Evolutionary conservation across 1,140 invertebrate species (phyloP).

Genomic region (Neodiprion virginianus): DNA sequence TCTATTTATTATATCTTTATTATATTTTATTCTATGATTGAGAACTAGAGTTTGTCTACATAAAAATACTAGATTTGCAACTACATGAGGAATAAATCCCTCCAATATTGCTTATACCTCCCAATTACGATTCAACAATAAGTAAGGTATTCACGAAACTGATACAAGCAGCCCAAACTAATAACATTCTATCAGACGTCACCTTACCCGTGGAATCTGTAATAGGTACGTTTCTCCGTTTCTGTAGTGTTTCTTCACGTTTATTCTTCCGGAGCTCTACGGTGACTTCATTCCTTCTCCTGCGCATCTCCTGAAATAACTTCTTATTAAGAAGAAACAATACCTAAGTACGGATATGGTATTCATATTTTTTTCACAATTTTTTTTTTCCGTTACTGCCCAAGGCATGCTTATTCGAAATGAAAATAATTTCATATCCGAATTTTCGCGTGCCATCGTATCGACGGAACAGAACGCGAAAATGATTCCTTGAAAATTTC

Average conservation of each 20-base stretch:
- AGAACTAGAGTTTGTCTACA: too few relatives aligned
- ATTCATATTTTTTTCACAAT: not conserved
- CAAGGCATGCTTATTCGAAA: too few relatives aligned
- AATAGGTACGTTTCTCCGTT: constrained; percentile 91
- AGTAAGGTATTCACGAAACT: not conserved
- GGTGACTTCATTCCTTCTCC: constrained; percentile 93
- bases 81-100: too few relatives aligned
- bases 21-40: not conserved
- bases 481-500: too few relatives aligned
- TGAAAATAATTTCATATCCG: too few relatives aligned
- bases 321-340: constrained; percentile 3
- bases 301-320: constrained; percentile 86
- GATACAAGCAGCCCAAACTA: not conserved
- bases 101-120: too few relatives aligned
- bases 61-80: too few relatives aligned
- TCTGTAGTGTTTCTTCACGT: constrained; percentile 94
- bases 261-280: constrained; percentile 97
- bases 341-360: not conserved
- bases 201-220: constrained; percentile 76
- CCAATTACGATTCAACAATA: too few relatives aligned
- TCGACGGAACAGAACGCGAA: too few relatives aligned
- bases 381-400: too few relatives aligned
- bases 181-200: not conserved
- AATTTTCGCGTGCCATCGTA: too few relatives aligned
- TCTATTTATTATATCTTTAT: constrained; percentile 14